phyloP scores from a whole-genome alignment of 2,113 vertebrate genomes.

The Pholis gunnellus region DNA sequence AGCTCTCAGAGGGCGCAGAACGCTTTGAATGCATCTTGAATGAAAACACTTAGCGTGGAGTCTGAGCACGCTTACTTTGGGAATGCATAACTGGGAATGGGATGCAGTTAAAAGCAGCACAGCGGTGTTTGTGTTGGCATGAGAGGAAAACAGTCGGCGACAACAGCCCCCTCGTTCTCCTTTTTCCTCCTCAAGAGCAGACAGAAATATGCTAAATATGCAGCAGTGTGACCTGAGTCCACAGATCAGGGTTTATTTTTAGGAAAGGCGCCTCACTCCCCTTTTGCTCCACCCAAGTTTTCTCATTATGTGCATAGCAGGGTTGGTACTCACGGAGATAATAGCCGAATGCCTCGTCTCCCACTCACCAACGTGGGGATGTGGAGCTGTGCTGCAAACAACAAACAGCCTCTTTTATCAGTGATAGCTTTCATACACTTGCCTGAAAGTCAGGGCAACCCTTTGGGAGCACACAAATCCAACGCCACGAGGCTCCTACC shows the following conservation, averaged over 20 bases:
- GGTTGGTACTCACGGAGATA: slow-evolving; percentile 36
- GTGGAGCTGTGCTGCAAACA: neutral
- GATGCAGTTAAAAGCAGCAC: slow-evolving; percentile 32
- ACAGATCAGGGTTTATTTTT: slow-evolving; percentile 76
- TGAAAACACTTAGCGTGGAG: slow-evolving; percentile 21
- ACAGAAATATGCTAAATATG: slow-evolving; percentile 80
- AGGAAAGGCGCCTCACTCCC: slow-evolving; percentile 47
- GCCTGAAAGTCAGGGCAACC: slow-evolving; percentile 47
- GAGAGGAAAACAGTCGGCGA: slow-evolving; percentile 35
- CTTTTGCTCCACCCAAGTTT: slow-evolving; percentile 34
- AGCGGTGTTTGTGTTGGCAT: slow-evolving; percentile 43
- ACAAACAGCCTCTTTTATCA: slow-evolving; percentile 4
- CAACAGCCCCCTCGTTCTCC: slow-evolving; percentile 8
- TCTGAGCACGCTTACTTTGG: slow-evolving; percentile 3
- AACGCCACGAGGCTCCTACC: neutral
- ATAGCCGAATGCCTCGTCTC: slow-evolving; percentile 19
- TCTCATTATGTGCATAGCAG: slow-evolving; percentile 46
- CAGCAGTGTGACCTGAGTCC: slow-evolving; percentile 61
- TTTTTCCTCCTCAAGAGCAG: slow-evolving; percentile 48
- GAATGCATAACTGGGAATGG: slow-evolving; percentile 43
- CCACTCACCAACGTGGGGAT: neutral
- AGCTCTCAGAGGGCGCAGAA: slow-evolving; percentile 18
- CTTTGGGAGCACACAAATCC: slow-evolving; percentile 34
- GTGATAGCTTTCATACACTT: slow-evolving; percentile 8
- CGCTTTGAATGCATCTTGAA: neutral